A percentile compares a stretch with the other conserved stretches of the same genome.
Evolutionary conservation across 2,113 vertebrate genomes (phyloP).

Genomic region (Eulemur rufifrons): DNA sequence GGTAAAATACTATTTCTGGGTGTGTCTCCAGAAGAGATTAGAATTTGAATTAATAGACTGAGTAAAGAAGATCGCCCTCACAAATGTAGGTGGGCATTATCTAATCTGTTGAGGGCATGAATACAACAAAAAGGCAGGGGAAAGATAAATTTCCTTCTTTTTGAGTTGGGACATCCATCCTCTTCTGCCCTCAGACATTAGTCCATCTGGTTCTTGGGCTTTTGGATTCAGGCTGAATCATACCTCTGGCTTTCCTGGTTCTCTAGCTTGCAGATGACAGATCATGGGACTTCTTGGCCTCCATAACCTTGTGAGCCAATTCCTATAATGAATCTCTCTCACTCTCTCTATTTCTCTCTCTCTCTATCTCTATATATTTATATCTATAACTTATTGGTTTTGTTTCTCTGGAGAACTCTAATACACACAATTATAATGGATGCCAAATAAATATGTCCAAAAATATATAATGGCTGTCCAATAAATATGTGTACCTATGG

Average conservation of each 20-base stretch:
- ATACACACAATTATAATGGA: neutral
- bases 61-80: neutral
- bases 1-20: neutral
- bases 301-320: neutral
- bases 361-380: too few species aligned
- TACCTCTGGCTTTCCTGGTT: neutral
- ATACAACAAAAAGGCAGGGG: neutral
- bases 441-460: neutral
- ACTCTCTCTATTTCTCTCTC: too few species aligned
- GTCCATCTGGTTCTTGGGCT: neutral
- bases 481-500: neutral
- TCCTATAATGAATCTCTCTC: neutral
- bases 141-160: neutral
- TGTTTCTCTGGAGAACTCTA: neutral
- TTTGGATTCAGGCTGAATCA: neutral
- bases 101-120: neutral
- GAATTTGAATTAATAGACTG: neutral
- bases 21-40: neutral
- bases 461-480: neutral
- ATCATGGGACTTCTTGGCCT: neutral
- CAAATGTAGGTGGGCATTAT: neutral
- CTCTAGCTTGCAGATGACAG: neutral
- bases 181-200: neutral
- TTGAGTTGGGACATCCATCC: neutral
- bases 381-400: too few species aligned